phyloP scores from a whole-genome alignment of 64 coral and sea anemone species.

The Dendronephthya gigantea region DNA sequence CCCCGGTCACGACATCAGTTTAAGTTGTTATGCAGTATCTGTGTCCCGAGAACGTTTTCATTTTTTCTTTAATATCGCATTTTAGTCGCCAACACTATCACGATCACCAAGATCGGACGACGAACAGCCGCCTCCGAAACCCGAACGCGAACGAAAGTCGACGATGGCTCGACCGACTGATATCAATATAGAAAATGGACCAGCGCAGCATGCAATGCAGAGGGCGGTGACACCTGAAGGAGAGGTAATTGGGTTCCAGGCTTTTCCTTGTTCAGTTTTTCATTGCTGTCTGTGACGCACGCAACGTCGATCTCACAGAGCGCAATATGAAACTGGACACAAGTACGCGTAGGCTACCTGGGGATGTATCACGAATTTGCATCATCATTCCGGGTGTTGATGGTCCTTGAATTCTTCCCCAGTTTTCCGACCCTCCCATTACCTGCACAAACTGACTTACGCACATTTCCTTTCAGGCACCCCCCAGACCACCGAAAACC shows the following conservation, averaged over 20 bases:
- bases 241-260: too few relatives aligned
- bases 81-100: neutral
- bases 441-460: too few relatives aligned
- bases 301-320: too few relatives aligned
- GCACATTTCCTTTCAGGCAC: neutral
- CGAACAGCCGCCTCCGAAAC: neutral
- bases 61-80: too few relatives aligned
- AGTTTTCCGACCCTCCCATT: too few relatives aligned
- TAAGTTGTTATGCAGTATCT: too few relatives aligned
- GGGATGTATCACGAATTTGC: too few relatives aligned
- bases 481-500: neutral
- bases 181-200: neutral
- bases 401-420: neutral
- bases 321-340: too few relatives aligned
- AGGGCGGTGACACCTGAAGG: neutral
- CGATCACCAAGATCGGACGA: neutral
- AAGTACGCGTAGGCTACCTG: too few relatives aligned
- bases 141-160: neutral
- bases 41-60: neutral
- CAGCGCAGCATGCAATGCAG: too few relatives aligned
- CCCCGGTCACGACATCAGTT: too few relatives aligned
- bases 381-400: too few relatives aligned
- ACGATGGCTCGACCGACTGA: constrained; percentile 1
- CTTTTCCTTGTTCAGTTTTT: neutral
- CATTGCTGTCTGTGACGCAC: neutral